These are phyloP conservation scores for Drosophila mauritiana DNA, from an alignment of 1,140 invertebrate species.

Conservation along the genomic window DNA sequence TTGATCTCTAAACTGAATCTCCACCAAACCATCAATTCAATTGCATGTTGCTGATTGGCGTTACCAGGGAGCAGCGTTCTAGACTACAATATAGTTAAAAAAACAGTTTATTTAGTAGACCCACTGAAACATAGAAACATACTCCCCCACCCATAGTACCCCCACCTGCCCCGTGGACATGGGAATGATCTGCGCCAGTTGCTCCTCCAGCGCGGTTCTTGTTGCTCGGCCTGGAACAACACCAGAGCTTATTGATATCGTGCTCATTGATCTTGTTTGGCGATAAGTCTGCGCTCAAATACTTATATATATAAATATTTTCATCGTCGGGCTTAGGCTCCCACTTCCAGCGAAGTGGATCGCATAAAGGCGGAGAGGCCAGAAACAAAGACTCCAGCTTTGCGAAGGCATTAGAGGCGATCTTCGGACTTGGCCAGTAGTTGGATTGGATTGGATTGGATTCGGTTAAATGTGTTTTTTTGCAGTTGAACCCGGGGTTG, in stretches of 20 bases:
- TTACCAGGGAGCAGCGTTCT: too few relatives aligned
- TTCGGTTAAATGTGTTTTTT: slow-evolving; percentile 52
- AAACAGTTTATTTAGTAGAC: neutral
- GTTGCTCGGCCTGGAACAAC: slow-evolving; percentile 41
- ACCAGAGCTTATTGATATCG: slow-evolving; percentile 82
- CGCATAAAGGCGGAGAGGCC: slow-evolving; percentile 57
- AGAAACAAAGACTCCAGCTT: slow-evolving; percentile 49
- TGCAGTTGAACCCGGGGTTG: slow-evolving; percentile 75
- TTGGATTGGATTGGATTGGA: slow-evolving; percentile 55
- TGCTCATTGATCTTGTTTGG: slow-evolving; percentile 84
- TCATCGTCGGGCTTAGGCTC: slow-evolving; percentile 66
- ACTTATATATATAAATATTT: slow-evolving; percentile 76
- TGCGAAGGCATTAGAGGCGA: slow-evolving; percentile 58
- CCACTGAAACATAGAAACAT: too few relatives aligned
- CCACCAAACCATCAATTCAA: too few relatives aligned
- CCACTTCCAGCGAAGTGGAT: slow-evolving; percentile 83
- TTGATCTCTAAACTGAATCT: too few relatives aligned
- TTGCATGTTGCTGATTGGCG: too few relatives aligned
- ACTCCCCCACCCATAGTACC: neutral
- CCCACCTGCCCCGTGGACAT: neutral
- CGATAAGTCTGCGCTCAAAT: slow-evolving; percentile 75
- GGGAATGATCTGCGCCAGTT: slow-evolving; percentile 1
- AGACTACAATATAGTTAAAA: too few relatives aligned
- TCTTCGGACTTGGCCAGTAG: slow-evolving; percentile 67
- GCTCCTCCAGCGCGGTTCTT: slow-evolving; percentile 17